These are phyloP conservation scores for Mesorhabditis belari DNA, from an alignment of 2,888 invertebrate genomes.

Conservation along the genomic window DNA sequence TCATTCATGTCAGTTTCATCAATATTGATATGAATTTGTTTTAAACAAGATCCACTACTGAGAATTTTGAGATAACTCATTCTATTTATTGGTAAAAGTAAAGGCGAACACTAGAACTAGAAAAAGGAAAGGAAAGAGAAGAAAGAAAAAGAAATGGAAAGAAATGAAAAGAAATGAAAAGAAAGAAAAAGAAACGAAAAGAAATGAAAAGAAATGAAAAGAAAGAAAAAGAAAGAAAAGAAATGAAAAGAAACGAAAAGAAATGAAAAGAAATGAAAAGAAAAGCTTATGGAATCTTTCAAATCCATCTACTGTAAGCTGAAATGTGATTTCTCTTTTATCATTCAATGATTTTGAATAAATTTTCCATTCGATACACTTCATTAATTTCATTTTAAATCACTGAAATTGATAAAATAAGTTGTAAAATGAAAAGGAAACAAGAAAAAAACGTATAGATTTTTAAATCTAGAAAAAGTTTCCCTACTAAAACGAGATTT, in stretches of 20 bases:
- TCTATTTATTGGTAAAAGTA: neutral
- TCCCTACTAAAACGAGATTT: too few species aligned
- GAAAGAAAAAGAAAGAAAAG: neutral
- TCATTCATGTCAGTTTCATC: neutral
- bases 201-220: neutral
- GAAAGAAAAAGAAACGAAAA: neutral
- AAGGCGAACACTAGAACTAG: constrained; percentile 2
- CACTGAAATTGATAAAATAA: too few species aligned
- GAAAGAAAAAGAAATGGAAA: constrained; percentile 2
- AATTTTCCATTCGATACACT: too few species aligned
- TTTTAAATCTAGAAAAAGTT: too few species aligned
- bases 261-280: neutral
- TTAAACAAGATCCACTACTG: neutral
- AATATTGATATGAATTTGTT: neutral
- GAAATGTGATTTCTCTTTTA: too few species aligned
- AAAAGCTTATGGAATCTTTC: too few species aligned
- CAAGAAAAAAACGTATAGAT: too few species aligned
- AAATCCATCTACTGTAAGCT: too few species aligned
- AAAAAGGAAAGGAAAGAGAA: constrained; percentile 2
- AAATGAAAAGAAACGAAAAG: neutral
- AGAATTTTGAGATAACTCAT: neutral
- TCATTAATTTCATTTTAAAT: too few species aligned
- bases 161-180: neutral
- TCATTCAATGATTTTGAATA: too few species aligned
- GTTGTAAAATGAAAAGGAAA: too few species aligned